Evolutionary conservation across 2,113 vertebrate species (phyloP).

Genomic region (Gavialis gangeticus): DNA sequence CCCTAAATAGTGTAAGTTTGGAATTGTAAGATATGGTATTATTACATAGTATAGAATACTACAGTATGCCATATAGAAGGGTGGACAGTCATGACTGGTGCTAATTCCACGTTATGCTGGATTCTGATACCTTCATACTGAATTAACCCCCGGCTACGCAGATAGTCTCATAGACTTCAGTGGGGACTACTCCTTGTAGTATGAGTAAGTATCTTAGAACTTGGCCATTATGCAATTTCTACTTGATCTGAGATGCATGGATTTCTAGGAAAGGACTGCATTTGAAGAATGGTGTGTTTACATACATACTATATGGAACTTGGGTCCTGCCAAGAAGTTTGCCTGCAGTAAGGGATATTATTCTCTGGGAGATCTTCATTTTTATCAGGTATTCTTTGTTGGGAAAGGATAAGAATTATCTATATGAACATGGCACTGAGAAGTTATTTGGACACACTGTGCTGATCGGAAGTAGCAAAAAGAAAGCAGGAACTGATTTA

Average conservation of each 20-base stretch:
- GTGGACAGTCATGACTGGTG: neutral
- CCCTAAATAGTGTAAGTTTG: neutral
- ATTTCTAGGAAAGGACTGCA: neutral
- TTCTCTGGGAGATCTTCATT: neutral
- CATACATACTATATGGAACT: neutral
- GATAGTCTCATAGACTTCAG: too few species aligned
- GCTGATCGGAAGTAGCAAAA: neutral
- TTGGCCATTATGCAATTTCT: neutral
- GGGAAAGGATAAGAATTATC: neutral
- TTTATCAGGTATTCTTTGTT: neutral
- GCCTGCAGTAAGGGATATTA: neutral
- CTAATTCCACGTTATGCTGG: neutral
- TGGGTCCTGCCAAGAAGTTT: neutral
- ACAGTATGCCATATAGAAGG: neutral
- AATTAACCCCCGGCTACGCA: neutral
- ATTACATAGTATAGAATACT: neutral
- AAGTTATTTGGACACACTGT: neutral
- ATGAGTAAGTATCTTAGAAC: neutral
- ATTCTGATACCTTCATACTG: neutral
- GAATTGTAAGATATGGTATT: neutral
- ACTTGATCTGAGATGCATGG: neutral
- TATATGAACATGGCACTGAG: neutral
- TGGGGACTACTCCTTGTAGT: neutral
- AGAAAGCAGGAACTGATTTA: neutral
- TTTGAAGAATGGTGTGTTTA: neutral